Evolutionary conservation across 2,113 vertebrate genomes (phyloP), one percentile per base, ranked within the genome.

Genomic region (Zosterops pallidus): DNA sequence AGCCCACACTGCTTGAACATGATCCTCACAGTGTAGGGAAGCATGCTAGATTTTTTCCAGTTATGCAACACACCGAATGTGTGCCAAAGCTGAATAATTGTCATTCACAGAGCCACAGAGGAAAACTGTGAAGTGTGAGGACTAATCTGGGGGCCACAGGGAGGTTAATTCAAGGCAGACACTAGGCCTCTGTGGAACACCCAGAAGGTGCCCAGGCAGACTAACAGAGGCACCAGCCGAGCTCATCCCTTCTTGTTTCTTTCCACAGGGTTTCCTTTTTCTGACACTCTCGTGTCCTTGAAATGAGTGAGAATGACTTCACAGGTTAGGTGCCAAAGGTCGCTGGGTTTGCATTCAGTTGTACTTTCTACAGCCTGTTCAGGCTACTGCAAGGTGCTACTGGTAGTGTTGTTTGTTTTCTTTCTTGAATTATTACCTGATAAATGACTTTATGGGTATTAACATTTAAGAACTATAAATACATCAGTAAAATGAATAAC

Each of bases 1-100:
- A 88, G 93, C 92, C 92, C 88, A 93, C 63, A 74, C 85, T 70
- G 65, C 69, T 84, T 49, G 85, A 95, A 95, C 81, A 87, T 44
- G 86, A 93, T 95, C 92, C 77, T 86, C 57, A 11, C 70, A 68
- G 49, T 21, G 52, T 0, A 4, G 75, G 50, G 86, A 89, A 91
- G 70, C 90, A 90, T 1, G 56, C 83, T 95, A 96, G 86, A 91
- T 89, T 94, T 95, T 77, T 76, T 76, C 62, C 50, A 82, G 92
- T 94, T 96, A 94, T 83, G 91, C 91, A 95, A 96, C 53, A 3
- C 9, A 9, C 42, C 70, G 82, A 50, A 59, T 59, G 25, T n/a
- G 24, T 80, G 95, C 89, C 91, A 94, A 63, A 92, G 70, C 42
- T 59, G 79, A 63, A 46, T 74, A 88, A 77, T 70, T 3, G 2